Evolutionary conservation across 2,113 vertebrate genomes (phyloP).

Genomic region (Poecile atricapillus): DNA sequence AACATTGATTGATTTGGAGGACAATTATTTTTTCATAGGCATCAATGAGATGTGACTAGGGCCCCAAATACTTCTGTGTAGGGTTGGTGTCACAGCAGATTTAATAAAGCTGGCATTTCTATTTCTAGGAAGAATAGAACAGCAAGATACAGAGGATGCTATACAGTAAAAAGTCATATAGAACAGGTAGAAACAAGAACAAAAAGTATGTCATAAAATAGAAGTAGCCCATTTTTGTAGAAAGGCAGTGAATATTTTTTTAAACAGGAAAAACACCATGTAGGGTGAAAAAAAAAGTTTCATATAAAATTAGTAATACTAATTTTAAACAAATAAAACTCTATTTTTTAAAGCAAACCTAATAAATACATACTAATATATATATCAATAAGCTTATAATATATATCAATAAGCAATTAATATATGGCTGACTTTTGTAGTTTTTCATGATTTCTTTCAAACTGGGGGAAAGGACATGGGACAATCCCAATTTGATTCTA

Average conservation of each 20-base stretch:
- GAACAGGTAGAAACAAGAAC: background rate
- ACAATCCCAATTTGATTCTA: background rate
- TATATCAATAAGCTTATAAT: background rate
- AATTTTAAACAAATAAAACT: background rate
- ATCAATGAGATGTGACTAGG: background rate
- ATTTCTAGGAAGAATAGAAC: constrained; percentile 9
- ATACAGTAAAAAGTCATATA: background rate
- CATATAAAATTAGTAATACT: background rate
- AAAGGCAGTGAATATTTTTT: background rate
- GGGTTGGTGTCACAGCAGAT: background rate
- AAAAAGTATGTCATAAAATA: background rate
- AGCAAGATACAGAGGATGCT: background rate
- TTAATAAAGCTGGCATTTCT: background rate
- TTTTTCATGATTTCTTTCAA: background rate
- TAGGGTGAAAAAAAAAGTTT: background rate
- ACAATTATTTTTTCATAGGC: background rate
- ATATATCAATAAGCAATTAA: background rate
- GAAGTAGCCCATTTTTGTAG: background rate
- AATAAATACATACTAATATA: background rate
- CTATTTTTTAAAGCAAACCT: background rate
- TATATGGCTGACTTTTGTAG: background rate
- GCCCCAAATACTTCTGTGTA: background rate
- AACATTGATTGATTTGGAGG: background rate
- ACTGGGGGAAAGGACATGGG: background rate
- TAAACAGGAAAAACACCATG: background rate